Evolutionary conservation across 2,797 vertebrate species (phyloP), one percentile per base, ranked within the genome.

Genomic region (Poecilia wingei): DNA sequence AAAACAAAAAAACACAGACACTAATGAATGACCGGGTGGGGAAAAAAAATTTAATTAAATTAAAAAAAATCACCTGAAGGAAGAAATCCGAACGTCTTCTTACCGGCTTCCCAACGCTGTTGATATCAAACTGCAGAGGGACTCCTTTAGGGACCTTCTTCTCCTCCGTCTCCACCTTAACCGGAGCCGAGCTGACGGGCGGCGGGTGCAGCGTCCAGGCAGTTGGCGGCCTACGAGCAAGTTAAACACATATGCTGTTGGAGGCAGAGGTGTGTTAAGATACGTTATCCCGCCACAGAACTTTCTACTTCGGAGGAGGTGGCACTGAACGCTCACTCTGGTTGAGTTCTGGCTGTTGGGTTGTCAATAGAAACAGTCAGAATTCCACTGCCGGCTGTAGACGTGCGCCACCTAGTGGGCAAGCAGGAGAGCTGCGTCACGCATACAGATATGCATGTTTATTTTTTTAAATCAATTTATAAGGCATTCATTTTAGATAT

Each of bases 301-400:
- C 64, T 41, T 39, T 39, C 36, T 41, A 8, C 22, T 41, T 6
- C 9, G 22, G 12, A 39, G 33, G 20, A 51, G 18, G 45, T 53
- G 49, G 45, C 18, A 61, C 10, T 33, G 14, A 43, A n/a, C 5
- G 94, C 94, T 96, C 89, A 99, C 98, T 97, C 91, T 0, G 98
- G 96, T 76, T 95, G 95, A 53, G 95, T 96, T 88, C 92, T 95
- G 80, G 95, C 96, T 78, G 94, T 91, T 47, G 98, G 98, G 87
- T 99, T 99, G 92, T 99, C 97, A 84, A 99, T 98, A 1, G 98
- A 99, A 39, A 99, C 95, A 0, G 97, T 99, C 84, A 99, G 89
- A 88, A 98, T 96, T 25, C 98, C 98, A 86, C 94, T 96, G 88
- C 79, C 96, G 47, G 95, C 96, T 84, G 96, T 93, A 0, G 97